phyloP scores from a whole-genome alignment of 2,888 invertebrate species.

The Erebia palarica region DNA sequence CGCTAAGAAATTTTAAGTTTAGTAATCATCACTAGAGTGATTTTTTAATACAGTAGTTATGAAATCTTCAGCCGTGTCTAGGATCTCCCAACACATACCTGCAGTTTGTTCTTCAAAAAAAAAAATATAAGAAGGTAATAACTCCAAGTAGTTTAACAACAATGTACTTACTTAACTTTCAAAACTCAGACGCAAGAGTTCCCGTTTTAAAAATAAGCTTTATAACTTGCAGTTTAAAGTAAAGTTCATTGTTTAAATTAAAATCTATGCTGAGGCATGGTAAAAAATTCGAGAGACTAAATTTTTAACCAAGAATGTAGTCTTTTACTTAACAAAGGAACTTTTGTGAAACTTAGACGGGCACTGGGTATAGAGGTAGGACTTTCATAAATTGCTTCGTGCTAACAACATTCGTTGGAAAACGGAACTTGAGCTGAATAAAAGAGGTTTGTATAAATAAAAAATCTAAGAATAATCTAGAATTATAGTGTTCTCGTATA shows the following conservation, averaged over 20 bases:
- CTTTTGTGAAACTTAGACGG: conserved; percentile 22
- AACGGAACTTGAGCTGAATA: conserved; percentile 1
- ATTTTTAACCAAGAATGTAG: conserved; percentile 19
- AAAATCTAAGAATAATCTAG: not conserved
- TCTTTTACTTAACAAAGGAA: conserved; percentile 27
- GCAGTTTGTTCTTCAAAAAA: too few relatives aligned
- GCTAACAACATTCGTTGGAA: conserved; percentile 15
- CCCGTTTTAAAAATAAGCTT: conserved; percentile 15
- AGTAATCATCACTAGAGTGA: too few relatives aligned
- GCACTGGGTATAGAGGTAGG: conserved; percentile 10
- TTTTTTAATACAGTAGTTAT: too few relatives aligned
- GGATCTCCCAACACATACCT: too few relatives aligned
- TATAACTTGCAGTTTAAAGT: conserved; percentile 18
- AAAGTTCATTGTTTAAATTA: conserved; percentile 26
- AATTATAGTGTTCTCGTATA: not conserved
- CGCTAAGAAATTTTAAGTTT: too few relatives aligned
- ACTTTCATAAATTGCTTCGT: conserved; percentile 18
- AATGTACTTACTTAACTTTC: not conserved
- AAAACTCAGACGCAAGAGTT: conserved; percentile 6
- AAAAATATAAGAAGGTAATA: not conserved
- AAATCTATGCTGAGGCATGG: conserved; percentile 19
- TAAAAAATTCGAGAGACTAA: conserved; percentile 20
- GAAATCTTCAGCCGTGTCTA: too few relatives aligned
- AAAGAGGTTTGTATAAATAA: not conserved
- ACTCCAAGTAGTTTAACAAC: conserved; percentile 6